Conservation (phyloP, 2,888 invertebrate species). For the Acanthosepion lycidas region DNA sequence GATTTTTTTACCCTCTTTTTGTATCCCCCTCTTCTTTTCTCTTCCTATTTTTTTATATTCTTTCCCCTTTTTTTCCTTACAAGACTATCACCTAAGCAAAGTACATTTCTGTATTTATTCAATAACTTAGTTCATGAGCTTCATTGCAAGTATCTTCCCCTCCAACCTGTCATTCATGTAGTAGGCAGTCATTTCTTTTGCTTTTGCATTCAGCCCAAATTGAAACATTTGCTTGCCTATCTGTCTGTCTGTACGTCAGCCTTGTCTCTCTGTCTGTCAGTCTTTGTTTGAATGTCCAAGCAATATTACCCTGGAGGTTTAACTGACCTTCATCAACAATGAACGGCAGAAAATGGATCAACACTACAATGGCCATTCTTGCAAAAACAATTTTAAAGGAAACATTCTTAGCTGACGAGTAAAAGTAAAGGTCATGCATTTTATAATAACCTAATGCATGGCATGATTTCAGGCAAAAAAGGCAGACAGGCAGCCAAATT, state of each 20-base stretch:
- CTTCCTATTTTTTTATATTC: background rate
- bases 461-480: slow-evolving; percentile 33
- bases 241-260: background rate
- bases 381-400: slow-evolving; percentile 33
- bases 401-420: slow-evolving; percentile 33
- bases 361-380: slow-evolving; percentile 14
- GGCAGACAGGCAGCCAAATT: background rate
- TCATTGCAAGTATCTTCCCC: slow-evolving; percentile 15
- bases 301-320: slow-evolving; percentile 33
- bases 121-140: too few species aligned
- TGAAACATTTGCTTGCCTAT: slow-evolving; percentile 33
- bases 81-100: background rate
- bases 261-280: background rate
- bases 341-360: slow-evolving; percentile 33
- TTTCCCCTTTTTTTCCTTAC: background rate
- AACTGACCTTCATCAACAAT: slow-evolving; percentile 33
- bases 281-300: slow-evolving; percentile 33
- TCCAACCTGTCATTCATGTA: background rate
- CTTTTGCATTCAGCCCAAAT: slow-evolving; percentile 33
- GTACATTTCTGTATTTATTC: slow-evolving; percentile 33
- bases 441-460: slow-evolving; percentile 17
- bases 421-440: slow-evolving; percentile 33
- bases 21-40: background rate
- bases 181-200: background rate
- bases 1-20: background rate